Conservation (phyloP, 1,140 invertebrate genomes). For the Vollenhovia emeryi region DNA sequence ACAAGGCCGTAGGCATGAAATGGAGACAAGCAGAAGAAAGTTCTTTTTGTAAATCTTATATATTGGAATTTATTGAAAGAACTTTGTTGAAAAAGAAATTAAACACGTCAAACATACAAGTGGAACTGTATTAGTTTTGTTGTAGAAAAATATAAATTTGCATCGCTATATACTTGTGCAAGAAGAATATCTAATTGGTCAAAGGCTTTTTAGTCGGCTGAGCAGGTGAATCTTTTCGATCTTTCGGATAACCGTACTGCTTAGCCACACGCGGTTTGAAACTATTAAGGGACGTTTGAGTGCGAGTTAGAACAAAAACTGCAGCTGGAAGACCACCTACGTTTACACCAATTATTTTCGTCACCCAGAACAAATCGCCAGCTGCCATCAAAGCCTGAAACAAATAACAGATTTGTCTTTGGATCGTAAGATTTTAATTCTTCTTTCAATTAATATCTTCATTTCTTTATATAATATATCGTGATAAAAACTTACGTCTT, state of each 20-base stretch:
- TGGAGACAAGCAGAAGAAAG: conserved; percentile 95
- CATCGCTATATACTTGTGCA: conserved; percentile 14
- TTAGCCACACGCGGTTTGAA: conserved; percentile 48
- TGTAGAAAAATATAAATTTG: conserved; percentile 54
- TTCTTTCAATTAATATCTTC: conserved; percentile 1
- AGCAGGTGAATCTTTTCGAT: background rate
- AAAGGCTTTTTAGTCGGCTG: background rate
- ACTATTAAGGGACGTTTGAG: conserved; percentile 60
- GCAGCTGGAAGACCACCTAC: conserved; percentile 81
- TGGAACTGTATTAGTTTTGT: conserved; percentile 48
- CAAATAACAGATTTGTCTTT: conserved; percentile 15
- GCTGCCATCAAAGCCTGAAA: conserved; percentile 75
- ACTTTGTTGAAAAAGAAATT: background rate
- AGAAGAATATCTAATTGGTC: background rate
- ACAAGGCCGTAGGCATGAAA: conserved; percentile 94
- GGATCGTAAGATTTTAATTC: conserved; percentile 4
- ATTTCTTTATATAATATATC: background rate
- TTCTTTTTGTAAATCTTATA: conserved; percentile 92
- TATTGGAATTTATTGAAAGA: background rate
- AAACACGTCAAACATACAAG: conserved; percentile 52
- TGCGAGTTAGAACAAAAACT: conserved; percentile 79
- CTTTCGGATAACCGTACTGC: background rate
- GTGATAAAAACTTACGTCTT: conserved; percentile 62
- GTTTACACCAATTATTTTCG: conserved; percentile 78
- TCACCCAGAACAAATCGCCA: conserved; percentile 74